Percentiles rank a stretch among this genome's conserved stretches.
Evolutionary conservation across 2,888 invertebrate species (phyloP).

Genomic region (Chloroclystis v-ata): DNA sequence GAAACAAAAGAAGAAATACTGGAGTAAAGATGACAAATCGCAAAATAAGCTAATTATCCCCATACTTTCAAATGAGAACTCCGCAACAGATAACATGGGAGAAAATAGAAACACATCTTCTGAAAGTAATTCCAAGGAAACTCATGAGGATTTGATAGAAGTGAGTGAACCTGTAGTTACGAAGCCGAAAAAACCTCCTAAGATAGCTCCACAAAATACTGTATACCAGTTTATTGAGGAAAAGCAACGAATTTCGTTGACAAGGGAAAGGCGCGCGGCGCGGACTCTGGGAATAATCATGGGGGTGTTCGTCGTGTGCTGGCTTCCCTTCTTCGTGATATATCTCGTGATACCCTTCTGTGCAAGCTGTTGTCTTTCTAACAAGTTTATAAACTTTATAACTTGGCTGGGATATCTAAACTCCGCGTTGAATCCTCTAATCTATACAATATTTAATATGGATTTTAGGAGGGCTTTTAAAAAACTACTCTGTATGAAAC

Average conservation of each 20-base stretch:
- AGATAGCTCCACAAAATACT: slow-evolving; percentile 71
- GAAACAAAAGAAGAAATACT: slow-evolving; percentile 74
- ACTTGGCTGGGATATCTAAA: slow-evolving; percentile 97
- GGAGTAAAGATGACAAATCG: slow-evolving; percentile 70
- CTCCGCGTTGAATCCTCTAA: slow-evolving; percentile 94
- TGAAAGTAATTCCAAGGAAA: slow-evolving; percentile 71
- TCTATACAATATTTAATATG: slow-evolving; percentile 96
- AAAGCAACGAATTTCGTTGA: slow-evolving; percentile 92
- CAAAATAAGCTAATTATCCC: slow-evolving; percentile 71
- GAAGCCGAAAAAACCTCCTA: slow-evolving; percentile 51
- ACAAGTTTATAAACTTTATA: slow-evolving; percentile 90
- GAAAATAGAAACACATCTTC: slow-evolving; percentile 68
- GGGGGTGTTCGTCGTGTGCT: slow-evolving; percentile 98
- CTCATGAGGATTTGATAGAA: slow-evolving; percentile 60
- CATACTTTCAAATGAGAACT: slow-evolving; percentile 67
- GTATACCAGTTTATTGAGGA: slow-evolving; percentile 94
- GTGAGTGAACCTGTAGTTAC: slow-evolving; percentile 45
- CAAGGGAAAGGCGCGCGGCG: slow-evolving; percentile 95
- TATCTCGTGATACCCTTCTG: slow-evolving; percentile 96
- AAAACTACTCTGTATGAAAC: slow-evolving; percentile 78
- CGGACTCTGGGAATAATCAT: slow-evolving; percentile 97
- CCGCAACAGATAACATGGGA: slow-evolving; percentile 62
- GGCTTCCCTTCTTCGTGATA: slow-evolving; percentile 98
- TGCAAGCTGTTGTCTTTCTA: slow-evolving; percentile 86
- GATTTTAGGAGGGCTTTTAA: slow-evolving; percentile 95